phyloP scores from a whole-genome alignment of 2,113 vertebrate genomes.

The Bettongia penicillata region DNA sequence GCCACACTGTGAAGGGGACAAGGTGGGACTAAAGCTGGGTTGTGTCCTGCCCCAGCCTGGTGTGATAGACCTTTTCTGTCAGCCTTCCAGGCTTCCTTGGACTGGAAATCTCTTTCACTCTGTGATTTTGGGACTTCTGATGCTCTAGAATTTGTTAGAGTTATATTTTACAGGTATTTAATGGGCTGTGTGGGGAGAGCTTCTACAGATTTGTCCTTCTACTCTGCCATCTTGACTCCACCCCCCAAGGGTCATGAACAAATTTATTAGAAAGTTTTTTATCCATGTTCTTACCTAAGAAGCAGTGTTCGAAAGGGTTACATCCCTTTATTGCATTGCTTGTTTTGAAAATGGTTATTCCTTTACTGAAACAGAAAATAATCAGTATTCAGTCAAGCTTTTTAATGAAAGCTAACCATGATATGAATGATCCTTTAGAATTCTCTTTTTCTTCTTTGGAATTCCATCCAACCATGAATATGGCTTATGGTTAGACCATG shows the following conservation, averaged over 20 bases:
- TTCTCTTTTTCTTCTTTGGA: neutral
- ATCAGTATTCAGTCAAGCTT: neutral
- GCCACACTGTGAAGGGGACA: too few relatives aligned
- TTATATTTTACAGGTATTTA: too few relatives aligned
- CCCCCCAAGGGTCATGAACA: neutral
- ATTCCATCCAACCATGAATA: neutral
- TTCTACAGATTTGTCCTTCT: too few relatives aligned
- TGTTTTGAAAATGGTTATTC: neutral
- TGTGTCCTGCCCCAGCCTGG: too few relatives aligned
- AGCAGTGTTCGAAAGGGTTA: neutral
- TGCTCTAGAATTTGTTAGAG: too few relatives aligned
- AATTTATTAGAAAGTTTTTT: neutral
- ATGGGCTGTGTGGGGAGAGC: too few relatives aligned
- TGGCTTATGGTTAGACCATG: neutral
- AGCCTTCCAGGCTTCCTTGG: too few relatives aligned
- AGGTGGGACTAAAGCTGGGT: too few relatives aligned
- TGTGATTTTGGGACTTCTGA: too few relatives aligned
- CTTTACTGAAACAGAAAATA: neutral
- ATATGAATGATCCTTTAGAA: neutral
- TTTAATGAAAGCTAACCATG: neutral
- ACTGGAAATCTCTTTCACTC: too few relatives aligned
- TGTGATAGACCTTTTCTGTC: too few relatives aligned
- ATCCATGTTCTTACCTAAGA: neutral
- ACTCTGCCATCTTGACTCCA: too few relatives aligned
- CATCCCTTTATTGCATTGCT: neutral